Percentiles rank a stretch among this genome's conserved stretches.
Conservation (phyloP, 2,797 vertebrate species). For the Crypturellus tataupa region DNA sequence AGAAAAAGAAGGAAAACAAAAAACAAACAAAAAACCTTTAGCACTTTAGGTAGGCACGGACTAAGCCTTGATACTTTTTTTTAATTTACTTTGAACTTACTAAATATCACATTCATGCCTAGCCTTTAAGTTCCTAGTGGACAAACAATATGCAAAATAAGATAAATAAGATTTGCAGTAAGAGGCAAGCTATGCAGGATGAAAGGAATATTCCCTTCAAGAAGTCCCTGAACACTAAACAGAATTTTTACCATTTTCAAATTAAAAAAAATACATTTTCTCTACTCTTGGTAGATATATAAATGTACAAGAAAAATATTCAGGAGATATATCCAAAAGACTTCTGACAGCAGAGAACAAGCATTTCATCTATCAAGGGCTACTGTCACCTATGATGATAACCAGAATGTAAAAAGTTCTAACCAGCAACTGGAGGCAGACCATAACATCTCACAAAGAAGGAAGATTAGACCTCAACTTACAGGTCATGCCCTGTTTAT, state of each 20-base stretch:
- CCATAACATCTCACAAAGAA: not conserved
- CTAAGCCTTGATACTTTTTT: too few species aligned
- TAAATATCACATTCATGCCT: too few species aligned
- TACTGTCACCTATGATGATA: not conserved
- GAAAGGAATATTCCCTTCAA: not conserved
- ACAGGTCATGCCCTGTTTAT: not conserved
- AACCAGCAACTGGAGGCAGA: not conserved
- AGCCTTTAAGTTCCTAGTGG: too few species aligned
- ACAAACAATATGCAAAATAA: too few species aligned
- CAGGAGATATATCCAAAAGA: not conserved
- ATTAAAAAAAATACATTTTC: not conserved
- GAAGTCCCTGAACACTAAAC: not conserved
- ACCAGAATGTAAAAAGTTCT: not conserved
- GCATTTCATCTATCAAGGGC: not conserved
- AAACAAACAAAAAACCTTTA: too few species aligned
- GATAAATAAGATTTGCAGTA: not conserved
- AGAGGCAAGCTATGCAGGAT: not conserved
- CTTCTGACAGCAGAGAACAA: not conserved
- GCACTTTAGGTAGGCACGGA: too few species aligned
- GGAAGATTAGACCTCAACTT: not conserved
- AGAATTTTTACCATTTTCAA: not conserved
- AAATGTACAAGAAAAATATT: not conserved
- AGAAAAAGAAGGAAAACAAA: too few species aligned
- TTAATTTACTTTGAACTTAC: too few species aligned
- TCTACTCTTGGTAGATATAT: not conserved